These are phyloP conservation scores for Phylloscopus trochilus DNA, from an alignment of 2,113 vertebrate species.

Conservation along the genomic window DNA sequence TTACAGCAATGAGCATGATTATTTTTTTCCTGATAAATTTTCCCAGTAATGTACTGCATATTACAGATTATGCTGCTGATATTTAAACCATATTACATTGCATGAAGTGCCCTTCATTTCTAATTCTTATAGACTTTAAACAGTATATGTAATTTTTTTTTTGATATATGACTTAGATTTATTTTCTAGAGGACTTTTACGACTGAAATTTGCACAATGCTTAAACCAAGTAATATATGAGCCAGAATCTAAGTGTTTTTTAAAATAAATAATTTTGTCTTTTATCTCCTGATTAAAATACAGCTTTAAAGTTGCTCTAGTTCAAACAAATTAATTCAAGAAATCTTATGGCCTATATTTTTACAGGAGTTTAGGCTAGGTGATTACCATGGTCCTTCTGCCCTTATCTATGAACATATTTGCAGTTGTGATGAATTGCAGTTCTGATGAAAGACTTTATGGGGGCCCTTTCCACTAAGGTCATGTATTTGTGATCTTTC, in stretches of 20 bases:
- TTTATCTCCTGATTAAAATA: slow-evolving; percentile 19
- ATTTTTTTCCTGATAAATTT: background rate
- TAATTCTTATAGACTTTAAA: background rate
- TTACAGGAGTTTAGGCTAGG: background rate
- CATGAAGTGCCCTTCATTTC: background rate
- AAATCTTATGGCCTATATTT: background rate
- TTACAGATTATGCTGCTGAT: background rate
- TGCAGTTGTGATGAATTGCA: background rate
- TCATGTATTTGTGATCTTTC: background rate
- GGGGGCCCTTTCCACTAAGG: background rate
- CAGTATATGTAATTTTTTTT: background rate
- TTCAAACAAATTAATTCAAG: slow-evolving; percentile 4
- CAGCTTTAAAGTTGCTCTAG: background rate
- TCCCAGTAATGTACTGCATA: background rate
- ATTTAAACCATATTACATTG: background rate
- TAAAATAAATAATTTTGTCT: background rate
- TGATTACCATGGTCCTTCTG: background rate
- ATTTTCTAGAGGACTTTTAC: background rate
- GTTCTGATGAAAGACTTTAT: background rate
- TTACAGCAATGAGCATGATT: background rate
- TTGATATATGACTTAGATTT: background rate
- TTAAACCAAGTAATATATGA: background rate
- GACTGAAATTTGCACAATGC: background rate
- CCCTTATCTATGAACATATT: background rate
- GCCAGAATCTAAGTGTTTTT: background rate